Evolutionary conservation across 1,140 invertebrate species (phyloP), one percentile per base, ranked within the genome.

Genomic region (Drosophila navojoa): DNA sequence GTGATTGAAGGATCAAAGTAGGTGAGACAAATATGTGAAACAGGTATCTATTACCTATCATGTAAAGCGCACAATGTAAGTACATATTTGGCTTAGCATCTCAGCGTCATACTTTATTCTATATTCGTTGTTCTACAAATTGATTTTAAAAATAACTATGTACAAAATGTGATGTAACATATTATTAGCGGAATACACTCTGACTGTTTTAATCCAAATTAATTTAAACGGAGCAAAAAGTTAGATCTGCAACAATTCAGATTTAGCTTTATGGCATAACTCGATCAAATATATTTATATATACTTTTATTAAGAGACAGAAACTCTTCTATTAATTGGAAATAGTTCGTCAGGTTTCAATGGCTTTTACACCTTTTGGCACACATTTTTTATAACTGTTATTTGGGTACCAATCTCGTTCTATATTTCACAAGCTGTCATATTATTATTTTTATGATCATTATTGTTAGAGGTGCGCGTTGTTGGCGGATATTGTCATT

Each of bases 201-300:
- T n/a, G n/a, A n/a, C n/a, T n/a, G n/a, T n/a, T n/a, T n/a, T n/a
- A n/a, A n/a, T n/a, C n/a, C n/a, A n/a, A n/a, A n/a, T n/a, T n/a
- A n/a, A n/a, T n/a, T n/a, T n/a, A n/a, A n/a, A n/a, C n/a, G n/a
- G n/a, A 19, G 2, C 19, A 19, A 19, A 1, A 19, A 1, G 19
- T 6, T 29, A 6, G 27, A 32, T 1, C 9, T 38, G 35, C 10
- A 38, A 2, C 3, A 11, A 45, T 0, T 5, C 15, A 45, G 42
- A 45, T 45, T 15, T 13, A 45, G 42, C 55, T 22, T 29, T 53
- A 59, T 72, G 68, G 55, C 55, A 53, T 60, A 68, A 55, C 45
- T 45, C 70, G 67, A 72, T 72, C 60, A 69, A 69, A 64, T 50
- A 73, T 45, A 68, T 68, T 72, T 72, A 73, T 62, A 64, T 57